Percentiles rank a stretch among this genome's conserved stretches.
These are phyloP conservation scores for Morelia viridis DNA, from an alignment of 2,797 vertebrate species.

Conservation along the genomic window DNA sequence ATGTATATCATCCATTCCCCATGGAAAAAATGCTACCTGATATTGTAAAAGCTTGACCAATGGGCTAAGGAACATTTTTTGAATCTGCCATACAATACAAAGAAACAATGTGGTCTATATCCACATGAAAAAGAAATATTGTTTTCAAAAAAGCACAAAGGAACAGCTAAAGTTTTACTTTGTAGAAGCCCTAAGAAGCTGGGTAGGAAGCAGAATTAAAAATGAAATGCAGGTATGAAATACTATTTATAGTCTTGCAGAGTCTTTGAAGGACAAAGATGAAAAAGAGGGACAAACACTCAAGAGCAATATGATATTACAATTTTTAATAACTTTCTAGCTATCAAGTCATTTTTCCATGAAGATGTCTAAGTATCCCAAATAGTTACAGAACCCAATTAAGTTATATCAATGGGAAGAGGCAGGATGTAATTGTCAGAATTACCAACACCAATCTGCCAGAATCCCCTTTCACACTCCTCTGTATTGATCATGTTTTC, in stretches of 20 bases:
- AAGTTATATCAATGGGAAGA: neutral
- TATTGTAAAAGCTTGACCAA: slow-evolving; percentile 32
- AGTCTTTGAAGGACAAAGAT: neutral
- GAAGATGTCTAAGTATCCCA: neutral
- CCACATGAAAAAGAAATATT: neutral
- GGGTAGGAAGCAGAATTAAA: neutral
- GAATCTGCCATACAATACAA: neutral
- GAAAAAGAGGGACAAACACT: neutral
- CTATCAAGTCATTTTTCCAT: neutral
- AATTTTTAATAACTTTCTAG: neutral
- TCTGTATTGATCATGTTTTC: no score
- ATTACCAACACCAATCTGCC: neutral
- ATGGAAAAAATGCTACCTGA: slow-evolving; percentile 30
- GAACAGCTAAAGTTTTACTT: neutral
- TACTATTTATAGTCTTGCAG: slow-evolving; percentile 13
- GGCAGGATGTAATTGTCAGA: neutral
- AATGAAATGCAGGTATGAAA: slow-evolving; percentile 24
- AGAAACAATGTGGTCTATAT: slow-evolving; percentile 8
- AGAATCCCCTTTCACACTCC: neutral
- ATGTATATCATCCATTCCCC: neutral
- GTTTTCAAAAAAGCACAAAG: neutral
- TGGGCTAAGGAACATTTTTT: slow-evolving; percentile 31
- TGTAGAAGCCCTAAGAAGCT: neutral
- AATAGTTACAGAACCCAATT: neutral
- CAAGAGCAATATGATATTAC: neutral